Percentiles rank a stretch among this genome's conserved stretches.
These are phyloP conservation scores for Drosophila sp. DNA, from an alignment of 1,140 invertebrate genomes.

Conservation along the genomic window DNA sequence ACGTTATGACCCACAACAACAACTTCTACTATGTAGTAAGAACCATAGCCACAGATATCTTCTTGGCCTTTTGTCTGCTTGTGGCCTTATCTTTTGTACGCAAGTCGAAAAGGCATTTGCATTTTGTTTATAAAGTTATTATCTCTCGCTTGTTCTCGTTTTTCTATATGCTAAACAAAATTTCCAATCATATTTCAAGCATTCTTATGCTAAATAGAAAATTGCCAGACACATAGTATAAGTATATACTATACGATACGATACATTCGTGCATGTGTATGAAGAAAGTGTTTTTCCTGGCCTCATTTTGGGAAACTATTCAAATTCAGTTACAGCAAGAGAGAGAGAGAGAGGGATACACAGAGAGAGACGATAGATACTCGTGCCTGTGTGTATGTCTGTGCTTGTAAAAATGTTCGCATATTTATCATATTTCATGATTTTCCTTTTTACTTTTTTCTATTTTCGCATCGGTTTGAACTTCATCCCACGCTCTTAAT, in stretches of 20 bases:
- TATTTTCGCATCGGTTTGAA: slow-evolving; percentile 38
- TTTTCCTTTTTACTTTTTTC: slow-evolving; percentile 41
- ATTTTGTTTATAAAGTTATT: slow-evolving; percentile 13
- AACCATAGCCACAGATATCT: neutral
- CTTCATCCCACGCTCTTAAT: slow-evolving; percentile 63
- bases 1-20: slow-evolving; percentile 31
- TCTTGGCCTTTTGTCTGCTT: neutral
- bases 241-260: neutral
- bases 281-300: slow-evolving; percentile 62
- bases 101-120: slow-evolving; percentile 5
- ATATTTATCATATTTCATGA: slow-evolving; percentile 63
- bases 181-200: slow-evolving; percentile 33
- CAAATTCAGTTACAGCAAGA: slow-evolving; percentile 3
- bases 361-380: neutral
- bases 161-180: slow-evolving; percentile 9
- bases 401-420: slow-evolving; percentile 16
- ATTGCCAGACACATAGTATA: slow-evolving; percentile 15
- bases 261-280: slow-evolving; percentile 15
- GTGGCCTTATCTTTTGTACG: slow-evolving; percentile 4
- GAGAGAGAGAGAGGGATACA: neutral
- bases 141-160: neutral
- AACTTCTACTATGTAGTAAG: neutral
- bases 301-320: slow-evolving; percentile 24
- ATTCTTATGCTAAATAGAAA: slow-evolving; percentile 54
- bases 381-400: neutral